Percentiles rank a stretch among this genome's conserved stretches.
Evolutionary conservation across 2,888 invertebrate species (phyloP).

Genomic region (Heliothis peltigera): DNA sequence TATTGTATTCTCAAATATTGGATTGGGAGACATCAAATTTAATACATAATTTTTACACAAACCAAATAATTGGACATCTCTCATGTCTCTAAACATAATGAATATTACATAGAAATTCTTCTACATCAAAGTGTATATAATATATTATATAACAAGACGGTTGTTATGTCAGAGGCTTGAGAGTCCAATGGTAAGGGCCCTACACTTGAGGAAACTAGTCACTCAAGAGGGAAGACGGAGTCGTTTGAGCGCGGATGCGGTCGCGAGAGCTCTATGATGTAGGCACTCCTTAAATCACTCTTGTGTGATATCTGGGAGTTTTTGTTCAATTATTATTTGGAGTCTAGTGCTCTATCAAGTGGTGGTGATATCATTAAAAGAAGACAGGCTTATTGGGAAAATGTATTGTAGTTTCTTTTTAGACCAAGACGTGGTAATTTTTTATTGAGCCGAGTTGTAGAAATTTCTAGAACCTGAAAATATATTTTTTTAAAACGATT

Average conservation of each 20-base stretch:
- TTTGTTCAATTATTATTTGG: slow-evolving; percentile 29
- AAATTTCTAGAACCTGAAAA: too few relatives aligned
- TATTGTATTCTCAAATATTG: not conserved
- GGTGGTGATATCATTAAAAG: not conserved
- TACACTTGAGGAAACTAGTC: slow-evolving; percentile 50
- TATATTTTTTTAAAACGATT: too few relatives aligned
- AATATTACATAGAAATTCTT: not conserved
- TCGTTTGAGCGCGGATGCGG: slow-evolving; percentile 47
- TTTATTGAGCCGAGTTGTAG: too few relatives aligned
- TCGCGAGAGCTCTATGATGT: slow-evolving; percentile 31
- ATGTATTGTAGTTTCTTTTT: not conserved
- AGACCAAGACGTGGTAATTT: too few relatives aligned
- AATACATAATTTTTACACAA: not conserved
- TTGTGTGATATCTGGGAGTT: slow-evolving; percentile 12
- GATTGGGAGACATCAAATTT: not conserved
- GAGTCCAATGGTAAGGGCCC: slow-evolving; percentile 37
- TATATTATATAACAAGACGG: slow-evolving; percentile 22
- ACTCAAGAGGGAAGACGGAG: slow-evolving; percentile 43
- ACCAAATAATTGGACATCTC: not conserved
- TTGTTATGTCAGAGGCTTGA: slow-evolving; percentile 46
- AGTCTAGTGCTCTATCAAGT: not conserved
- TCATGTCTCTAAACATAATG: not conserved
- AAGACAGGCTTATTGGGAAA: not conserved
- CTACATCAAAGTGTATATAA: slow-evolving; percentile 23
- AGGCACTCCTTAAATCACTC: slow-evolving; percentile 38